Conservation (phyloP, 2,888 invertebrate genomes). For the Epirrhoe tristata region DNA sequence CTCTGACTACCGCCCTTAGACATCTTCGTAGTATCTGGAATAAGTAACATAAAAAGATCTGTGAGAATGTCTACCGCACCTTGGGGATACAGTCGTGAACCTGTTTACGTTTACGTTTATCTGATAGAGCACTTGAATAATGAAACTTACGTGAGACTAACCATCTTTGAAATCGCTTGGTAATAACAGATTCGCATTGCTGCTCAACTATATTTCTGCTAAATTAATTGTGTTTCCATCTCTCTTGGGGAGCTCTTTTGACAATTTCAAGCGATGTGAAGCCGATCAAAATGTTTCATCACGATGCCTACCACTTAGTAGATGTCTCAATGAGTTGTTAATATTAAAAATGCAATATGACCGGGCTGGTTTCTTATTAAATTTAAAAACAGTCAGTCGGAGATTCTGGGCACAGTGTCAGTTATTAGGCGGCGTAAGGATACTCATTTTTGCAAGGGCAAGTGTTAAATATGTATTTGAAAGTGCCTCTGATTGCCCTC, state of each 20-base stretch:
- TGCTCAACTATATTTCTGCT: slow-evolving; percentile 20
- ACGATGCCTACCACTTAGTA: slow-evolving; percentile 26
- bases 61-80: too few relatives aligned
- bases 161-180: background rate
- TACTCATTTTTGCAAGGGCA: too few relatives aligned
- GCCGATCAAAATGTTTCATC: slow-evolving; percentile 45
- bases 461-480: too few relatives aligned
- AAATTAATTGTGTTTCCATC: slow-evolving; percentile 28
- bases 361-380: background rate
- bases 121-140: background rate
- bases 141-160: background rate
- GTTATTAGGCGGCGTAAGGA: background rate
- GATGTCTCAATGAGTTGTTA: background rate
- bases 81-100: too few relatives aligned
- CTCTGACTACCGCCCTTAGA: too few relatives aligned
- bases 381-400: background rate
- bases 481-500: too few relatives aligned
- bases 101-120: background rate
- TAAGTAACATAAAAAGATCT: too few relatives aligned
- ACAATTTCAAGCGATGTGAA: slow-evolving; percentile 52
- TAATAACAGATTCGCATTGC: slow-evolving; percentile 2
- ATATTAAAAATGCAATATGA: background rate
- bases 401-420: background rate
- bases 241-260: slow-evolving; percentile 50
- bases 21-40: too few relatives aligned